phyloP scores from a whole-genome alignment of 2,888 invertebrate species.

The Dioctria linearis region DNA sequence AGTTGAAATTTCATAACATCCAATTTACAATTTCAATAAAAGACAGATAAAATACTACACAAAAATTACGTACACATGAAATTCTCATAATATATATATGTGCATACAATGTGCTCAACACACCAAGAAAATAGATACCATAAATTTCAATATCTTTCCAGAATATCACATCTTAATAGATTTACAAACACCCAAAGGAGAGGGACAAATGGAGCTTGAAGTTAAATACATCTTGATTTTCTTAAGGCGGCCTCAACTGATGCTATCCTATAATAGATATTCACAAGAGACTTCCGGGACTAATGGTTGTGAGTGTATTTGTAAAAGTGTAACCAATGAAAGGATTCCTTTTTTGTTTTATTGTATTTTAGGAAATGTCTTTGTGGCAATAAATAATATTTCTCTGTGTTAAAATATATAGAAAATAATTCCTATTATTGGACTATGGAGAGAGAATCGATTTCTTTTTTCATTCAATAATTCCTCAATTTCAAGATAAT shows the following conservation, averaged over 20 bases:
- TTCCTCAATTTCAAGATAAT: constrained; percentile 1
- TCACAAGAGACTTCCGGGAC: background rate
- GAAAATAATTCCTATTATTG: background rate
- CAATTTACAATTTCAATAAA: too few species aligned
- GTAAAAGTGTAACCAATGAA: constrained; percentile 15
- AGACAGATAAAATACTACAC: too few species aligned
- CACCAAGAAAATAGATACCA: background rate
- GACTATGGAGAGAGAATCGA: background rate
- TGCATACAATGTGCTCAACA: too few species aligned
- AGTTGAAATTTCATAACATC: too few species aligned
- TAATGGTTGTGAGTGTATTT: too few species aligned
- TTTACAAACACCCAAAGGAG: constrained; percentile 31
- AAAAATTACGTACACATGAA: too few species aligned
- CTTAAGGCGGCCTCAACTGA: background rate
- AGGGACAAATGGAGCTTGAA: constrained; percentile 13
- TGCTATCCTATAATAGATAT: too few species aligned
- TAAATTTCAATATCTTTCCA: constrained; percentile 31
- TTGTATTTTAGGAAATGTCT: background rate
- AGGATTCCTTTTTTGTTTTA: background rate
- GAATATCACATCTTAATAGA: constrained; percentile 36
- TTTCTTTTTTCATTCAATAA: constrained; percentile 35
- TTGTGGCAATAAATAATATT: constrained; percentile 35
- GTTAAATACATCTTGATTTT: constrained; percentile 24
- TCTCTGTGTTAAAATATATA: background rate
- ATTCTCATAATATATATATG: too few species aligned